Evolutionary conservation across 1,140 invertebrate genomes (phyloP).

Genomic region (Sycobia sp.): DNA sequence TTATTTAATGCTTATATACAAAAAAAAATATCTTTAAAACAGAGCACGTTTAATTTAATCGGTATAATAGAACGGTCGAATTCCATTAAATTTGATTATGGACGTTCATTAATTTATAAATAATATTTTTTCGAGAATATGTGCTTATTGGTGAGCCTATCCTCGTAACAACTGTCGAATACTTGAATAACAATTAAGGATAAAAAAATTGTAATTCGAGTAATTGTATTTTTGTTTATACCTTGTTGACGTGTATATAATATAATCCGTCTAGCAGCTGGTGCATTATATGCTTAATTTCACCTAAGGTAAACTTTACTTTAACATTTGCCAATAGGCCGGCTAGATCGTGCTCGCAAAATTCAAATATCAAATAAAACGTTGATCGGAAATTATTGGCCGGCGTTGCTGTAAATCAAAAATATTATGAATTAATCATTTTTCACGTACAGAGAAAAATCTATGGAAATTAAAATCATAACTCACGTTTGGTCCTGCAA

Average conservation of each 20-base stretch:
- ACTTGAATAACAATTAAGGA: no score
- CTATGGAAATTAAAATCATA: background rate
- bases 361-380: slow-evolving; percentile 98
- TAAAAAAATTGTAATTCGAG: no score
- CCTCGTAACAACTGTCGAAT: no score
- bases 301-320: slow-evolving; percentile 94
- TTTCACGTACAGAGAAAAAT: background rate
- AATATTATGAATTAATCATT: background rate
- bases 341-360: slow-evolving; percentile 98
- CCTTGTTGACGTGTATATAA: slow-evolving; percentile 96
- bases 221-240: no score
- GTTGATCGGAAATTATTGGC: slow-evolving; percentile 90
- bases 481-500: slow-evolving; percentile 82
- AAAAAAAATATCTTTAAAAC: no score
- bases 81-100: no score
- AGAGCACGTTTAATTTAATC: no score
- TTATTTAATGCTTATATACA: no score
- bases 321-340: slow-evolving; percentile 94
- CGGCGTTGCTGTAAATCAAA: slow-evolving; percentile 68
- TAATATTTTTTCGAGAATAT: no score
- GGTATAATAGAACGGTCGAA: no score
- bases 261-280: slow-evolving; percentile 95
- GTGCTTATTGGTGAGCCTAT: no score
- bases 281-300: slow-evolving; percentile 98
- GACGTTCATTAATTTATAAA: no score